These are phyloP conservation scores for Melanotus villosus DNA, from an alignment of 2,888 invertebrate genomes.

Conservation along the genomic window DNA sequence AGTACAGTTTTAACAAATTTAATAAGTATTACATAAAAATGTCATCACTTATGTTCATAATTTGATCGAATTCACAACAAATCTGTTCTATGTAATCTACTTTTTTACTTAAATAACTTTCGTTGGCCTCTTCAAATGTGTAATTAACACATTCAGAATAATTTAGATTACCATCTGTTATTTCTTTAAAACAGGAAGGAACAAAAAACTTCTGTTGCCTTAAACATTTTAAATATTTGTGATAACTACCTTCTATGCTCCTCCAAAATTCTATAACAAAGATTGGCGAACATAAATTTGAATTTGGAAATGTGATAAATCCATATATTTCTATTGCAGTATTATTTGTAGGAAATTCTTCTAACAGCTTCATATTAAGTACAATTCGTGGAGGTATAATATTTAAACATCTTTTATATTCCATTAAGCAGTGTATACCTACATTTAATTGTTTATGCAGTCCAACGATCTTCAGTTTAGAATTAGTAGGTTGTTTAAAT, in stretches of 20 bases:
- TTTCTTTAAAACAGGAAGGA: constrained; percentile 17
- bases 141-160: constrained; percentile 10
- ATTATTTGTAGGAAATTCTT: background rate
- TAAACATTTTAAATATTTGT: constrained; percentile 12
- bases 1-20: too few species aligned
- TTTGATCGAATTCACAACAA: constrained; percentile 30
- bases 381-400: background rate
- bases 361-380: constrained; percentile 15
- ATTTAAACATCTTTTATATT: background rate
- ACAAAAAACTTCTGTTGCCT: constrained; percentile 3
- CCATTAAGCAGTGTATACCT: background rate
- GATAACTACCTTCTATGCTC: background rate
- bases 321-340: constrained; percentile 30
- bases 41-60: constrained; percentile 40
- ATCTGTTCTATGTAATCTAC: constrained; percentile 36
- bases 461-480: constrained; percentile 32
- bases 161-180: background rate
- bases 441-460: constrained; percentile 10
- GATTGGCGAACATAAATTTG: background rate
- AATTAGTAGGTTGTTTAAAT: constrained; percentile 2
- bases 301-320: constrained; percentile 12
- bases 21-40: too few species aligned
- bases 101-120: constrained; percentile 22
- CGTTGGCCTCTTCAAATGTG: constrained; percentile 29
- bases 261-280: constrained; percentile 32